phyloP scores from a whole-genome alignment of 2,888 invertebrate species.

The Troilus luridus region DNA sequence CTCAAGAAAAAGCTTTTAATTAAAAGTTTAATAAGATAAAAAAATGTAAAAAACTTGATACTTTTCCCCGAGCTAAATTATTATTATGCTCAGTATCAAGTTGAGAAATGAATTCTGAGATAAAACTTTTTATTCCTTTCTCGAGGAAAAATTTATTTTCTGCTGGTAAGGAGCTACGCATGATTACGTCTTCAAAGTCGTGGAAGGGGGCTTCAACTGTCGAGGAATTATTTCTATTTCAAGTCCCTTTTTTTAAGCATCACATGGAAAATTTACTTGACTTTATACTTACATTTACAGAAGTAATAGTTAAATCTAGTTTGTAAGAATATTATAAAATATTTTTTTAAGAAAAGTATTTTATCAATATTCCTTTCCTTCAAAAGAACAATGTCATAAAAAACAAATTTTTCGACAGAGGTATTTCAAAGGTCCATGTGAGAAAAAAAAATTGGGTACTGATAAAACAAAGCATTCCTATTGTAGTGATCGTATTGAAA shows the following conservation, averaged over 20 bases:
- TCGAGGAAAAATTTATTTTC: not conserved
- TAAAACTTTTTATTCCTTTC: not conserved
- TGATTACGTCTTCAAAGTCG: not conserved
- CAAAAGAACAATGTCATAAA: no score
- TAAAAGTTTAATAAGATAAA: not conserved
- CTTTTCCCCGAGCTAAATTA: not conserved
- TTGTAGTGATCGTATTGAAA: no score
- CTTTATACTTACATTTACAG: not conserved
- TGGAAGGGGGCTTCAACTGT: not conserved
- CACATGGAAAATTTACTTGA: not conserved
- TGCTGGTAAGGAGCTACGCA: conserved; percentile 6
- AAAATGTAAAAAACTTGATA: not conserved
- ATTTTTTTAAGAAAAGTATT: no score
- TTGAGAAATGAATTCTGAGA: not conserved
- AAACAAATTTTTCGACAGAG: no score
- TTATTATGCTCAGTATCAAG: not conserved
- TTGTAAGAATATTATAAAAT: no score
- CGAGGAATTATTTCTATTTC: not conserved
- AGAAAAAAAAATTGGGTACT: no score
- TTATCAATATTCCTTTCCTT: no score
- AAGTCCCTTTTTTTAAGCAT: not conserved
- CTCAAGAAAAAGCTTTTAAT: not conserved
- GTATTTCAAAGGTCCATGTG: no score
- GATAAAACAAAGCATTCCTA: no score
- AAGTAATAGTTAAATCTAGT: no score